These are phyloP conservation scores for Drosophila paulistorum DNA, from an alignment of 1,140 invertebrate genomes.

Conservation along the genomic window DNA sequence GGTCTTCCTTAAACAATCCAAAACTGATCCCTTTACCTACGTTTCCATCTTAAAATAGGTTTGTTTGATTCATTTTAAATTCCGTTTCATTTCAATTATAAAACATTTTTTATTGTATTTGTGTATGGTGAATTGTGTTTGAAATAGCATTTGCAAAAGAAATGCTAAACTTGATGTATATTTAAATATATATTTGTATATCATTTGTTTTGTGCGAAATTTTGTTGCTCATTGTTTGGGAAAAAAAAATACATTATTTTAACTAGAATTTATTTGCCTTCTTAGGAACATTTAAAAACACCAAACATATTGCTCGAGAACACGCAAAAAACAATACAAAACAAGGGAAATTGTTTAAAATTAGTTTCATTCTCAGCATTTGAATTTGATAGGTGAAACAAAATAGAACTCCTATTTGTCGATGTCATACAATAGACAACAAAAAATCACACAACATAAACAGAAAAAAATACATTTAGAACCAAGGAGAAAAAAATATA, in stretches of 20 bases:
- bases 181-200: background rate
- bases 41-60: no score
- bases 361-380: background rate
- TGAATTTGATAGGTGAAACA: background rate
- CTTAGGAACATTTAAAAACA: conserved; percentile 4
- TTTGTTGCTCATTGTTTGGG: background rate
- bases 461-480: background rate
- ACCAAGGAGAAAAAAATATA: background rate
- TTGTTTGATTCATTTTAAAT: no score
- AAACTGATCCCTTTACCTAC: no score
- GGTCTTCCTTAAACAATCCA: no score
- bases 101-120: conserved; percentile 4
- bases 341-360: background rate
- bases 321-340: background rate
- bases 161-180: background rate
- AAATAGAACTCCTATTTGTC: background rate
- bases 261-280: background rate
- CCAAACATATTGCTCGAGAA: conserved; percentile 1
- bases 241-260: background rate
- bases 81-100: background rate
- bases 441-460: conserved; percentile 10
- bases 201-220: conserved; percentile 4
- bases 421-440: conserved; percentile 4
- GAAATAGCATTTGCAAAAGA: conserved; percentile 3
- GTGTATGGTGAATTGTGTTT: conserved; percentile 2